phyloP scores from a whole-genome alignment of 2,797 vertebrate genomes.

The Gouania willdenowi region DNA sequence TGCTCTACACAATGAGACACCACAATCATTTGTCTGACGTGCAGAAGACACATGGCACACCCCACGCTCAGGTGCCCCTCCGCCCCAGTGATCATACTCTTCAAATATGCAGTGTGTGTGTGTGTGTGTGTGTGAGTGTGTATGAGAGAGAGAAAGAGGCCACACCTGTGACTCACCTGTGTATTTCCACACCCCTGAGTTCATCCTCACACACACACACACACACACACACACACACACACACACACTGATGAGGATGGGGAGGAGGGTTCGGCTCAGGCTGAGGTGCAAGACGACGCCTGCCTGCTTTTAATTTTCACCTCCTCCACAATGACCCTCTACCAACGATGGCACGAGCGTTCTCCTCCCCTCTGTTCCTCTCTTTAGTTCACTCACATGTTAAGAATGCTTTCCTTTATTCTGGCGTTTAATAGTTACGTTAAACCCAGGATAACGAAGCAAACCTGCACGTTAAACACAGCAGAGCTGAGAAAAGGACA shows the following conservation, averaged over 20 bases:
- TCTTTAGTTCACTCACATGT: constrained; percentile 6
- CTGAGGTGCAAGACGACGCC: constrained; percentile 80
- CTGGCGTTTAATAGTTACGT: no score
- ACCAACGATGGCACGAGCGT: constrained; percentile 57
- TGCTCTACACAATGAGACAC: constrained; percentile 51
- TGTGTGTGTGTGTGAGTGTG: constrained; percentile 18
- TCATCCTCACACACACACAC: no score
- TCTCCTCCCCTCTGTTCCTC: constrained; percentile 23
- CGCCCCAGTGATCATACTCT: constrained; percentile 50
- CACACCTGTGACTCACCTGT: constrained; percentile 68
- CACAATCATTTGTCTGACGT: constrained; percentile 51
- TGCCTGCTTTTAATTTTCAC: constrained; percentile 82
- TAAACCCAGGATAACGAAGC: no score
- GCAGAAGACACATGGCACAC: constrained; percentile 40
- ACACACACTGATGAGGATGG: constrained; percentile 25
- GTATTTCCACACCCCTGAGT: constrained; percentile 56
- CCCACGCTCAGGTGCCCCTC: constrained; percentile 24
- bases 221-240: no score
- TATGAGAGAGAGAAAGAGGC: constrained; percentile 28
- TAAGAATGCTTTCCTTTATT: not conserved
- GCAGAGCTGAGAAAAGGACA: no score
- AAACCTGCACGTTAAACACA: no score
- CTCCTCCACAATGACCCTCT: constrained; percentile 71
- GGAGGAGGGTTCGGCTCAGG: constrained; percentile 45
- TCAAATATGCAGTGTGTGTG: constrained; percentile 60